Evolutionary conservation across 2,797 vertebrate genomes (phyloP).

Genomic region (Eptatretus atami): DNA sequence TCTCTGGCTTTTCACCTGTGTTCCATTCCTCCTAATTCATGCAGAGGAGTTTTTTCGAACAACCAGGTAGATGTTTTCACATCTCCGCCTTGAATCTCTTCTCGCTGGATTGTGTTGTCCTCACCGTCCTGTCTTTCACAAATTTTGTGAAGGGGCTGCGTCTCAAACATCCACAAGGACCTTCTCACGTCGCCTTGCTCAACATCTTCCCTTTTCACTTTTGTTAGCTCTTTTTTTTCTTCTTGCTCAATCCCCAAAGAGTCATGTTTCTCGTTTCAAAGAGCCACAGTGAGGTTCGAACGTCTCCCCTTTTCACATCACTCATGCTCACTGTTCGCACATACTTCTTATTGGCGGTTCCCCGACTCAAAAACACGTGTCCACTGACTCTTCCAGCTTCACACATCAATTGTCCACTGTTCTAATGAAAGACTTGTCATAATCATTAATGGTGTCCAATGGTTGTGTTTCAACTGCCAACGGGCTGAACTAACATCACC

Average conservation of each 20-base stretch:
- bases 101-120: constrained; percentile 12
- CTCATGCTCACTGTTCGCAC: constrained; percentile 42
- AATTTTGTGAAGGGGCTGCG: constrained; percentile 39
- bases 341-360: constrained; percentile 14
- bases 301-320: constrained; percentile 52
- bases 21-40: constrained; percentile 35
- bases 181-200: constrained; percentile 45
- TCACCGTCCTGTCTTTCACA: constrained; percentile 22
- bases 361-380: constrained; percentile 35
- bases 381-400: too few species aligned
- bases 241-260: constrained; percentile 36
- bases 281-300: constrained; percentile 51
- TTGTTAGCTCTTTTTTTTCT: constrained; percentile 34
- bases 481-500: constrained; percentile 45
- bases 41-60: constrained; percentile 59
- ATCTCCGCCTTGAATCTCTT: constrained; percentile 41
- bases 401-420: constrained; percentile 34
- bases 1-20: constrained; percentile 26
- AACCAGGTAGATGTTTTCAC: constrained; percentile 58
- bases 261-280: constrained; percentile 53
- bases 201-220: constrained; percentile 34
- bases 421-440: constrained; percentile 18
- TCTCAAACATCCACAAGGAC: constrained; percentile 69
- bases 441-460: constrained; percentile 39
- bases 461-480: constrained; percentile 60